A percentile compares a stretch with the other conserved stretches of the same genome.
Conservation (phyloP, 2,113 vertebrate species). For the Forbesichthys papilliferus region DNA sequence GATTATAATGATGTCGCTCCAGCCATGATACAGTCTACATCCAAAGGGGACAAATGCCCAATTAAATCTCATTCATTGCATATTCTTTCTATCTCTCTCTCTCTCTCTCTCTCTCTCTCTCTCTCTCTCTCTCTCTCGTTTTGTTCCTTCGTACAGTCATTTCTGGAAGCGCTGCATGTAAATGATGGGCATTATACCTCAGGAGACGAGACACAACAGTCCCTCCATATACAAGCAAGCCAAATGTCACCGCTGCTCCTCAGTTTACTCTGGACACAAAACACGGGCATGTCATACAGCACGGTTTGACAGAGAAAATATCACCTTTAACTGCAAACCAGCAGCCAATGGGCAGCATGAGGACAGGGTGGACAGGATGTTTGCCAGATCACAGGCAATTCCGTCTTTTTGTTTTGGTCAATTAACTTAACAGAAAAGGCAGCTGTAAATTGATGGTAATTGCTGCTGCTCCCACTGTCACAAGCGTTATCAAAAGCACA, state of each 20-base stretch:
- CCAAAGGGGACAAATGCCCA: conserved; percentile 78
- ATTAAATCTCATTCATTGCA: conserved; percentile 62
- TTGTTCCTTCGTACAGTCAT: conserved; percentile 60
- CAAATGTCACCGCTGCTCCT: conserved; percentile 48
- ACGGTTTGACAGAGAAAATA: conserved; percentile 42
- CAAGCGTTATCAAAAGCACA: conserved; percentile 18
- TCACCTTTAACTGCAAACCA: conserved; percentile 28
- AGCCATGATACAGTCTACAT: conserved; percentile 69
- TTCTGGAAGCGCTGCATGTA: conserved; percentile 69
- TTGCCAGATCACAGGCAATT: conserved; percentile 46
- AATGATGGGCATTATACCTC: conserved; percentile 63
- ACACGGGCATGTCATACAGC: neutral
- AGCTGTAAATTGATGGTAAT: conserved; percentile 47
- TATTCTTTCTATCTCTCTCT: conserved; percentile 17
- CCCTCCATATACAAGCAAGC: conserved; percentile 16
- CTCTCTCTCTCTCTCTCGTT: conserved; percentile 1
- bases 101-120: neutral
- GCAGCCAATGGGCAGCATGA: neutral
- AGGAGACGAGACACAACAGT: conserved; percentile 53
- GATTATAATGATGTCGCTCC: conserved; percentile 73
- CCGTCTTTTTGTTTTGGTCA: conserved; percentile 27
- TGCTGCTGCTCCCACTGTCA: conserved; percentile 31
- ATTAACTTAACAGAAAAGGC: conserved; percentile 43
- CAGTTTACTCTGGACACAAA: conserved; percentile 19
- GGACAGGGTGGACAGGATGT: conserved; percentile 10